Conservation (phyloP, 2,113 vertebrate genomes). For the Cyprinodon variegatus region DNA sequence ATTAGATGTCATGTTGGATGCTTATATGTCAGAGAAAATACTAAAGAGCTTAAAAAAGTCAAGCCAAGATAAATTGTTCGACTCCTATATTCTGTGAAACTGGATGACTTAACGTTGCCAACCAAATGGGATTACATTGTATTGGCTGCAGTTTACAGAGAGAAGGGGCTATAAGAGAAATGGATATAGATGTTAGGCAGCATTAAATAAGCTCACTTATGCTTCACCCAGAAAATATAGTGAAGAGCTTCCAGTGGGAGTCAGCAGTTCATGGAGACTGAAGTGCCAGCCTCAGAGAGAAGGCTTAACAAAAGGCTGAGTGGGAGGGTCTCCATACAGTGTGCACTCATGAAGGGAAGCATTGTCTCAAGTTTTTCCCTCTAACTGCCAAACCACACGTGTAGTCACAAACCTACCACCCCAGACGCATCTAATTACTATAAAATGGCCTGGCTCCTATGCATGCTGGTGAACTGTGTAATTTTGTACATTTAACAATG, state of each 20-base stretch:
- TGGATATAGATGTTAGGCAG: conserved; percentile 67
- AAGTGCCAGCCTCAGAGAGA: conserved; percentile 68
- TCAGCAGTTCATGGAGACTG: conserved; percentile 66
- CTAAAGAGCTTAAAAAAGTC: conserved; percentile 40
- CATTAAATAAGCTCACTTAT: conserved; percentile 67
- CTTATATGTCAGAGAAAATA: conserved; percentile 7
- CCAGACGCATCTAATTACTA: conserved; percentile 58
- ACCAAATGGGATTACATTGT: conserved; percentile 80
- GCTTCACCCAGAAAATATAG: conserved; percentile 64
- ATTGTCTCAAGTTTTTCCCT: conserved; percentile 67
- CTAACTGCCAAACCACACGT: conserved; percentile 57
- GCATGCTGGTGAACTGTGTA: conserved; percentile 28
- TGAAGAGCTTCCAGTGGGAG: conserved; percentile 69
- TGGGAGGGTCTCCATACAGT: conserved; percentile 69
- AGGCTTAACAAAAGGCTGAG: conserved; percentile 70
- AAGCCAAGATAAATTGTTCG: conserved; percentile 34
- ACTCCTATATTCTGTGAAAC: conserved; percentile 78
- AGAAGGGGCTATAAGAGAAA: conserved; percentile 59
- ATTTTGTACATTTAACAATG: conserved; percentile 40
- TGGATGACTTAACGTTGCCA: conserved; percentile 77
- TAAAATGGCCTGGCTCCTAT: conserved; percentile 48
- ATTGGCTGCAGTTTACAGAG: conserved; percentile 63
- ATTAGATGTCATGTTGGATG: too few relatives aligned
- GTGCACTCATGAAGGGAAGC: conserved; percentile 62
- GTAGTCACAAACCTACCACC: conserved; percentile 63